Conservation (phyloP, 2,888 invertebrate genomes). For the Arctia plantaginis region DNA sequence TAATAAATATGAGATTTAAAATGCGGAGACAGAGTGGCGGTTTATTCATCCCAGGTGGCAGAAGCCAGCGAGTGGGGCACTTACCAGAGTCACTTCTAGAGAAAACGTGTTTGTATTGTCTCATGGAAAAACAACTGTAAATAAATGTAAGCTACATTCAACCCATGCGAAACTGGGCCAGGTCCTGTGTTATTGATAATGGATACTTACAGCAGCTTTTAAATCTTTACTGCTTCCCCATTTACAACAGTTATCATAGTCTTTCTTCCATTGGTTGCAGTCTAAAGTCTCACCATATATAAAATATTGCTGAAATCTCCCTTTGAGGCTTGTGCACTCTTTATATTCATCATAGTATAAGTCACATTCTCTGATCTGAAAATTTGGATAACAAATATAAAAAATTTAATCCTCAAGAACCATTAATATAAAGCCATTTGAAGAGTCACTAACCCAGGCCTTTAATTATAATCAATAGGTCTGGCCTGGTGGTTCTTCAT, state of each 20-base stretch:
- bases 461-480: no score
- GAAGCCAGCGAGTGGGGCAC: no score
- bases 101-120: no score
- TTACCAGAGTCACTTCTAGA: no score
- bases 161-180: not conserved
- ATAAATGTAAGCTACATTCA: not conserved
- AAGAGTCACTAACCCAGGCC: no score
- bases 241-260: conserved; percentile 90
- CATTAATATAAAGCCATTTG: not conserved
- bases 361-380: conserved; percentile 92
- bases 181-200: not conserved
- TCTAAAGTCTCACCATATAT: conserved; percentile 90
- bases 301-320: conserved; percentile 95
- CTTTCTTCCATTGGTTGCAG: conserved; percentile 93
- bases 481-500: no score
- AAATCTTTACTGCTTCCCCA: conserved; percentile 88
- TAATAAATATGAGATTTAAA: no score
- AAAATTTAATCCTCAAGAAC: not conserved
- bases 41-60: no score
- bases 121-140: no score
- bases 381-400: conserved; percentile 17
- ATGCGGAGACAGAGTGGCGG: no score
- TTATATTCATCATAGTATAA: conserved; percentile 93
- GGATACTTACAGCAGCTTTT: conserved; percentile 88
- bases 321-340: conserved; percentile 91